phyloP scores from a whole-genome alignment of 1,140 invertebrate species.

The Euglossa dilemma region DNA sequence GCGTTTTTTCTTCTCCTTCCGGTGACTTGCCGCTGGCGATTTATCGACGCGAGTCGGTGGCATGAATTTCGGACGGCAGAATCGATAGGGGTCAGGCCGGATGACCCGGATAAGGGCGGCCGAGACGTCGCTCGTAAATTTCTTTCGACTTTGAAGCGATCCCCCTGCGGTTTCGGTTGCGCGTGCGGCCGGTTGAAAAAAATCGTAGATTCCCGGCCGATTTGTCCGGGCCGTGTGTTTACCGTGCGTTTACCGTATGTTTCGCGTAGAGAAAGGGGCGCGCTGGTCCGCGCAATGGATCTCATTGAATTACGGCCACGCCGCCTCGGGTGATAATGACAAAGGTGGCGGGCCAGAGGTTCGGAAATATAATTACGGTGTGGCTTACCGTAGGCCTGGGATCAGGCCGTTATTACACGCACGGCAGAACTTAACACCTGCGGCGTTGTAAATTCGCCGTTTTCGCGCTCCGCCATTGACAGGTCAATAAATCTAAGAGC shows the following conservation, averaged over 20 bases:
- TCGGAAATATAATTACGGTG: conserved; percentile 75
- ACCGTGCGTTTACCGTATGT: too few relatives aligned
- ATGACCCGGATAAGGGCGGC: neutral
- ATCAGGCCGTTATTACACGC: conserved; percentile 71
- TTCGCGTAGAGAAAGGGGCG: conserved; percentile 33
- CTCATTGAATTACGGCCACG: conserved; percentile 64
- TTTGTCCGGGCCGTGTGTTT: conserved; percentile 8
- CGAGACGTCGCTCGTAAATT: conserved; percentile 10
- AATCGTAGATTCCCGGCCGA: conserved; percentile 44
- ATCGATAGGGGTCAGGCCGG: too few relatives aligned
- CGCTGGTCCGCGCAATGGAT: conserved; percentile 52
- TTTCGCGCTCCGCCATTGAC: conserved; percentile 76
- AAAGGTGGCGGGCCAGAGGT: conserved; percentile 63
- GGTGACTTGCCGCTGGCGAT: too few relatives aligned
- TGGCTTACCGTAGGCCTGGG: conserved; percentile 70
- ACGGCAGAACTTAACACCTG: conserved; percentile 77
- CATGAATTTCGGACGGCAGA: too few relatives aligned
- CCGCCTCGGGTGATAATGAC: conserved; percentile 70
- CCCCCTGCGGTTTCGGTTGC: neutral
- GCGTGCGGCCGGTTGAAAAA: conserved; percentile 24
- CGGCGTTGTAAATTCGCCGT: conserved; percentile 76
- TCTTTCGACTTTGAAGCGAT: neutral
- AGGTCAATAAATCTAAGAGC: conserved; percentile 78
- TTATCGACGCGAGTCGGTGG: too few relatives aligned
- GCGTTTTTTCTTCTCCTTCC: neutral